phyloP scores from a whole-genome alignment of 2,113 vertebrate genomes.

The Caloenas nicobarica region DNA sequence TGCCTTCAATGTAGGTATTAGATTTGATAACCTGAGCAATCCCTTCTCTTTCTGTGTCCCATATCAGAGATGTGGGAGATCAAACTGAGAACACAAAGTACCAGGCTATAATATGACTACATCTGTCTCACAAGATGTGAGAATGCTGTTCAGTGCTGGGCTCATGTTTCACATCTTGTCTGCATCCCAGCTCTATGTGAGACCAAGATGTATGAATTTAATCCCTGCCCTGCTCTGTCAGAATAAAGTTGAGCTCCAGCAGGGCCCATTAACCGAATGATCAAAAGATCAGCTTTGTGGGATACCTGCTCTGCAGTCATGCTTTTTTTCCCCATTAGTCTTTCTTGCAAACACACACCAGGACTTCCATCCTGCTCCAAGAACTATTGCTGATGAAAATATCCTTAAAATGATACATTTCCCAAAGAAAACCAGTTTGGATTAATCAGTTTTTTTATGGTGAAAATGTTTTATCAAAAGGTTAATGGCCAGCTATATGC shows the following conservation, averaged over 20 bases:
- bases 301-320: not conserved
- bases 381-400: not conserved
- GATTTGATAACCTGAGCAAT: not conserved
- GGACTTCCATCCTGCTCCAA: not conserved
- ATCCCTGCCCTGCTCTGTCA: not conserved
- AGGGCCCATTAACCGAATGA: not conserved
- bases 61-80: not conserved
- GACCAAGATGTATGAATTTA: not conserved
- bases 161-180: not conserved
- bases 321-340: not conserved
- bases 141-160: not conserved
- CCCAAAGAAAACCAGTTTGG: not conserved
- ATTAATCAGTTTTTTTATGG: not conserved
- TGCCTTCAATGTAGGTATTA: not conserved
- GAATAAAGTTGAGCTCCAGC: not conserved
- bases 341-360: not conserved
- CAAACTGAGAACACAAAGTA: not conserved
- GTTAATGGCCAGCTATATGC: fast-evolving
- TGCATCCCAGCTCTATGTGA: not conserved
- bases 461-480: not conserved
- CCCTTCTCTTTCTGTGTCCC: not conserved
- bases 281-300: not conserved
- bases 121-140: not conserved
- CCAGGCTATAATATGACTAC: not conserved
- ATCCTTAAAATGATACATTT: not conserved